Percentiles rank a stretch among this genome's conserved stretches.
phyloP scores from a whole-genome alignment of 2,888 invertebrate species.

The Acholoe squamosa region DNA sequence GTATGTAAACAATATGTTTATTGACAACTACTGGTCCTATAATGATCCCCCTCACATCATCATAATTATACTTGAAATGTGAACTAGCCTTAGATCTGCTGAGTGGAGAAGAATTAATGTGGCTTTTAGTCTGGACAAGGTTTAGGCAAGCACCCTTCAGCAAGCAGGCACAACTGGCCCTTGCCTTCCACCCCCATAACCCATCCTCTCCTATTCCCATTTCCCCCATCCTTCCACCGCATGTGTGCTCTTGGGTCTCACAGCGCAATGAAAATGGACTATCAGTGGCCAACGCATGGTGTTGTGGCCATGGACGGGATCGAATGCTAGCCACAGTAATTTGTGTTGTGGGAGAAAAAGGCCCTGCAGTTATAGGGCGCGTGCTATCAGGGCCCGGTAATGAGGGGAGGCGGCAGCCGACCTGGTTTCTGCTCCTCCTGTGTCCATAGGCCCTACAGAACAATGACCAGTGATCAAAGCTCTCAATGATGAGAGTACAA shows the following conservation, averaged over 20 bases:
- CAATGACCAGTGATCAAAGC: slow-evolving; percentile 29
- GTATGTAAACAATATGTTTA: too few species aligned
- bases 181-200: not conserved
- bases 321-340: slow-evolving; percentile 28
- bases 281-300: slow-evolving; percentile 23
- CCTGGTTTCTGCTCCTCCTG: not conserved
- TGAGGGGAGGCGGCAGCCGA: not conserved
- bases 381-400: not conserved
- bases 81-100: too few species aligned
- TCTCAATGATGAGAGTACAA: not conserved
- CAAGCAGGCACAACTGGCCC: not conserved
- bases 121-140: too few species aligned
- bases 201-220: not conserved
- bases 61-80: too few species aligned
- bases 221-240: not conserved
- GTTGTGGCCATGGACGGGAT: slow-evolving; percentile 1
- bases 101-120: too few species aligned
- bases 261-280: not conserved
- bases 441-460: not conserved
- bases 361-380: slow-evolving; percentile 45
- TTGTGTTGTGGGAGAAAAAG: slow-evolving; percentile 42
- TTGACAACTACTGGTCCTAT: too few species aligned
- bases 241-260: not conserved
- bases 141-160: not conserved
- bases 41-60: too few species aligned